Conservation (phyloP, 2,888 invertebrate species). For the Arctia plantaginis region DNA sequence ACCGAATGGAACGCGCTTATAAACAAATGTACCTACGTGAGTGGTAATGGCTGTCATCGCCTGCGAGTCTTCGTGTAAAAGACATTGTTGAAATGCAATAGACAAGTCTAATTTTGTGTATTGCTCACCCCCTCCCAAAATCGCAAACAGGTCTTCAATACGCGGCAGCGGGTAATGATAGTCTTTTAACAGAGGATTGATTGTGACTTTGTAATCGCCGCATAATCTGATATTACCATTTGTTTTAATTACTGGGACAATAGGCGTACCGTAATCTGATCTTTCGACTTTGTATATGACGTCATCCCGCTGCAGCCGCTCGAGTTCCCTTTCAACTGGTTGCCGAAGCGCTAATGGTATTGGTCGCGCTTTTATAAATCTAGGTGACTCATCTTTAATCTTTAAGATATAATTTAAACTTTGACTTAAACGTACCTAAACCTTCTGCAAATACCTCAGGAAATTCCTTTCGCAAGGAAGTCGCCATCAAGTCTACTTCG, state of each 20-base stretch:
- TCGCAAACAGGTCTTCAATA: too few species aligned
- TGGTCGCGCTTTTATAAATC: neutral
- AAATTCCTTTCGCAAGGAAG: neutral
- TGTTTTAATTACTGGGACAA: too few species aligned
- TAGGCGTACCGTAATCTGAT: too few species aligned
- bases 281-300: too few species aligned
- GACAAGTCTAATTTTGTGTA: neutral
- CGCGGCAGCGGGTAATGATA: too few species aligned
- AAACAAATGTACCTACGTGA: too few species aligned
- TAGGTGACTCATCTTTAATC: neutral
- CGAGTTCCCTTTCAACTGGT: neutral
- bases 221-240: too few species aligned
- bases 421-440: neutral
- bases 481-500: neutral
- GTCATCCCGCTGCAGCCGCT: too few species aligned
- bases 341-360: neutral
- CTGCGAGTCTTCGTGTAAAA: neutral
- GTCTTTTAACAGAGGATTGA: too few species aligned
- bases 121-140: neutral
- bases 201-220: too few species aligned
- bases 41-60: neutral
- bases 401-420: neutral
- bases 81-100: neutral
- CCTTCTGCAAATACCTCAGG: neutral
- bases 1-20: neutral